Conservation (phyloP, 1,140 invertebrate genomes). For the Cydia pomonella region DNA sequence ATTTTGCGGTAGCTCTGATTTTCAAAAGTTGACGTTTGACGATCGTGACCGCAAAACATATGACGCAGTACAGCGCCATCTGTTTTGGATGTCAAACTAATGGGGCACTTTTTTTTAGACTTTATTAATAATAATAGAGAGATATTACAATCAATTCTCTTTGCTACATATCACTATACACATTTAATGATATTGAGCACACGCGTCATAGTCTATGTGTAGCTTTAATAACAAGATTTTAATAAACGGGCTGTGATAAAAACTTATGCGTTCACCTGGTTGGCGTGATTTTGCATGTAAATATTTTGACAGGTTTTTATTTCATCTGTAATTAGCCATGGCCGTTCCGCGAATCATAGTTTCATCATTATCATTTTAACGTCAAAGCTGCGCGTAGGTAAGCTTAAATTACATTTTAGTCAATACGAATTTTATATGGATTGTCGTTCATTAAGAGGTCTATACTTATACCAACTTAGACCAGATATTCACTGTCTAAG, state of each 20-base stretch:
- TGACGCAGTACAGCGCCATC: too few species aligned
- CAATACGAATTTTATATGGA: not conserved
- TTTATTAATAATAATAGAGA: too few species aligned
- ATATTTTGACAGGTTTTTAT: not conserved
- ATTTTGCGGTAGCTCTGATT: too few species aligned
- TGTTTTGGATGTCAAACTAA: too few species aligned
- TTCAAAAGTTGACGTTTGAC: too few species aligned
- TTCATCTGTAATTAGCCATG: not conserved
- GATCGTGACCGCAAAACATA: too few species aligned
- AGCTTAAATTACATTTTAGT: not conserved
- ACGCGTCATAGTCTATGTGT: slow-evolving; percentile 10
- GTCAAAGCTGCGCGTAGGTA: not conserved
- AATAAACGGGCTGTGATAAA: slow-evolving; percentile 71
- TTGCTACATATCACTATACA: too few species aligned
- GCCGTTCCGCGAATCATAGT: not conserved
- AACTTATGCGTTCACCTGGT: slow-evolving; percentile 46
- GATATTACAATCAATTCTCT: too few species aligned
- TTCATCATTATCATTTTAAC: not conserved
- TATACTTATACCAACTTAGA: too few species aligned
- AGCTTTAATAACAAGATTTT: slow-evolving; percentile 34
- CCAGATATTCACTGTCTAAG: too few species aligned
- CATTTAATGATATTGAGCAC: not conserved
- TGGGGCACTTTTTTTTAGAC: too few species aligned
- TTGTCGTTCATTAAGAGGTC: too few species aligned
- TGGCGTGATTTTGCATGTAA: slow-evolving; percentile 27